phyloP scores from a whole-genome alignment of 1,140 invertebrate genomes.

The Steinernema feltiae region DNA sequence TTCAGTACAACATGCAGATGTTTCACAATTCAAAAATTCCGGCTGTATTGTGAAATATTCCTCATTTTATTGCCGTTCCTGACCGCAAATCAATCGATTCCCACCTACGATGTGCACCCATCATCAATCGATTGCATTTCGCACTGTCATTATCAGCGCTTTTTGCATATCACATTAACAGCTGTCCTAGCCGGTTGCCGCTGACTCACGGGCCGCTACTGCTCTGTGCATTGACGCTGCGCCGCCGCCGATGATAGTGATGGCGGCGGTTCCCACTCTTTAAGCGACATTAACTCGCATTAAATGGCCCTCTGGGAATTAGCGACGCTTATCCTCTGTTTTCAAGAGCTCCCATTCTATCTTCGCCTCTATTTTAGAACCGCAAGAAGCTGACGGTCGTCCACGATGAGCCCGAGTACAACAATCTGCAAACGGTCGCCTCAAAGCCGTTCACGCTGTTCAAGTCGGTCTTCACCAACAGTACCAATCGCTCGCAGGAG shows the following conservation, averaged over 20 bases:
- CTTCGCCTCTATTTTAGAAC: slow-evolving; percentile 58
- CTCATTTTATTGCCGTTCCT: neutral
- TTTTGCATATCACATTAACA: slow-evolving; percentile 1
- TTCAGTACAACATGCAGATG: no score
- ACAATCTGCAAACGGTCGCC: slow-evolving; percentile 45
- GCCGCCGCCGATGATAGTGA: slow-evolving; percentile 12
- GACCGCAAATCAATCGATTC: neutral
- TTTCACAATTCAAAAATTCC: no score
- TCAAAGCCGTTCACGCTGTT: slow-evolving; percentile 58
- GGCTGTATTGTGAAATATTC: no score
- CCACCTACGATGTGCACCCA: neutral
- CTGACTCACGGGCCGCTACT: no score
- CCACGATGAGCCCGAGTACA: slow-evolving; percentile 58
- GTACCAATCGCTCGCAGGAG: slow-evolving; percentile 60
- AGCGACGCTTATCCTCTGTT: no score
- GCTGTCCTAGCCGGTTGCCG: slow-evolving; percentile 5
- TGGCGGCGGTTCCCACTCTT: neutral
- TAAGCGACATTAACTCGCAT: neutral
- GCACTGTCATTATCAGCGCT: neutral
- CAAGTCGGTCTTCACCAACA: slow-evolving; percentile 61
- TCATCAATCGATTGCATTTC: neutral
- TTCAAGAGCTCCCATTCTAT: no score
- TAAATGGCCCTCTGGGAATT: slow-evolving; percentile 10
- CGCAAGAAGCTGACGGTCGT: slow-evolving; percentile 59
- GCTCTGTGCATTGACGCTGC: no score